Evolutionary conservation across 2,888 invertebrate species (phyloP), one percentile per base, ranked within the genome.

Genomic region (Dromius quadrimaculatus): DNA sequence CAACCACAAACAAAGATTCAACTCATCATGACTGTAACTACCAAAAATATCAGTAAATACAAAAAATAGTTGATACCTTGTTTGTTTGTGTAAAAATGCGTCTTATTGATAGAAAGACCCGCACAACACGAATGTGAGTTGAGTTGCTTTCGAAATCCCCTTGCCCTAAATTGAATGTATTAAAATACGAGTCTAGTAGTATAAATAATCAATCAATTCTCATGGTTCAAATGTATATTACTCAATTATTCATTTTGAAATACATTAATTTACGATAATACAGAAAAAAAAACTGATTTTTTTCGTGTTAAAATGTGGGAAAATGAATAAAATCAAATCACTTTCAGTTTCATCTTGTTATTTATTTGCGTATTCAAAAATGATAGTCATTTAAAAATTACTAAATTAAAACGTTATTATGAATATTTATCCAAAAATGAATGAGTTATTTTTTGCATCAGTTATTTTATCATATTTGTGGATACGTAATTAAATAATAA

Each of bases 361-460:
- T 13, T 22, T 47, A 20, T 47, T 47, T 47, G 59, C 28, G 9
- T 47, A 57, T 32, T 36, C 19, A 59, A 59, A 59, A 59, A 59
- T 59, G 19, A 59, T 59, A 19, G 59, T 36, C 59, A 36, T 59
- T 47, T 59, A 59, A 15, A 57, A 34, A 59, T 59, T 34, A 59
- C 36, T 36, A 59, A 59, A 59, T 59, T 59, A 59, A 36, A 36
- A 59, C 17, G 34, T 19, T 59, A 34, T 36, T 59, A 59, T 34
- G 28, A 28, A 13, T 54, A 54, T 57, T 57, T 57, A 57, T 57
- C 32, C 17, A 57, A 57, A 57, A 57, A 57, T 57, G 32, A 57
- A 57, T 59, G 59, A 59, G 59, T 59, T 59, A 57, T 57, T 59
- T 59, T 59, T 59, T 59, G 36, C 59, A 59, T 59, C 59, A 34